Evolutionary conservation across 2,888 invertebrate genomes (phyloP).

Genomic region (Polia nebulosa): DNA sequence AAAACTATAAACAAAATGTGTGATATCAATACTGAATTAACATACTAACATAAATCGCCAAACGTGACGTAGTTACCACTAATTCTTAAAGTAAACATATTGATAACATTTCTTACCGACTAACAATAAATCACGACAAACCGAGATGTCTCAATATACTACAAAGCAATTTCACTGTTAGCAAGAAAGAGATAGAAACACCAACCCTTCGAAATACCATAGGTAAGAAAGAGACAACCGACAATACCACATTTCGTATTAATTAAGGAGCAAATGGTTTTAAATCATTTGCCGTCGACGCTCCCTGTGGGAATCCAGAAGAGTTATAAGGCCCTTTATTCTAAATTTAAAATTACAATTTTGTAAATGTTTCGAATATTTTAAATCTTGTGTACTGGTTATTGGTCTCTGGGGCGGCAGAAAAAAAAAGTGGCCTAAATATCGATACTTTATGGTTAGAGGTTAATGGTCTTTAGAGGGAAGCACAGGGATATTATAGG

Average conservation of each 20-base stretch:
- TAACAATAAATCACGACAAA: slow-evolving; percentile 85
- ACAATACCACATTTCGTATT: slow-evolving; percentile 79
- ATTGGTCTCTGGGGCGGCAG: slow-evolving; percentile 81
- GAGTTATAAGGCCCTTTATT: slow-evolving; percentile 90
- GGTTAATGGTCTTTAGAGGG: slow-evolving; percentile 33
- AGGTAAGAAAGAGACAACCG: slow-evolving; percentile 76
- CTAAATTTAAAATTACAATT: slow-evolving; percentile 91
- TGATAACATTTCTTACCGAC: slow-evolving; percentile 85
- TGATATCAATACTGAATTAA: slow-evolving; percentile 83
- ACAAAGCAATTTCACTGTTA: slow-evolving; percentile 79
- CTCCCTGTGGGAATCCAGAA: slow-evolving; percentile 89
- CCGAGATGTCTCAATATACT: slow-evolving; percentile 88
- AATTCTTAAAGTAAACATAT: slow-evolving; percentile 90
- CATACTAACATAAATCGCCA: slow-evolving; percentile 83
- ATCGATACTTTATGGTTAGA: slow-evolving; percentile 57
- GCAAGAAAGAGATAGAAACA: slow-evolving; percentile 72
- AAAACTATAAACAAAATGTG: slow-evolving; percentile 72
- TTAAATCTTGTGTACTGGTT: slow-evolving; percentile 78
- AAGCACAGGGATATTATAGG: slow-evolving; percentile 2
- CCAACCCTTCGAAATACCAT: slow-evolving; percentile 46
- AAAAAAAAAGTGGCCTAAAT: slow-evolving; percentile 67
- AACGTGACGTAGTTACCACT: slow-evolving; percentile 83
- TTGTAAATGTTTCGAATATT: slow-evolving; percentile 87
- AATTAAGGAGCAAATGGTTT: slow-evolving; percentile 87
- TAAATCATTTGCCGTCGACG: slow-evolving; percentile 90